phyloP scores from a whole-genome alignment of 2,113 vertebrate genomes.

The Scomber colias region DNA sequence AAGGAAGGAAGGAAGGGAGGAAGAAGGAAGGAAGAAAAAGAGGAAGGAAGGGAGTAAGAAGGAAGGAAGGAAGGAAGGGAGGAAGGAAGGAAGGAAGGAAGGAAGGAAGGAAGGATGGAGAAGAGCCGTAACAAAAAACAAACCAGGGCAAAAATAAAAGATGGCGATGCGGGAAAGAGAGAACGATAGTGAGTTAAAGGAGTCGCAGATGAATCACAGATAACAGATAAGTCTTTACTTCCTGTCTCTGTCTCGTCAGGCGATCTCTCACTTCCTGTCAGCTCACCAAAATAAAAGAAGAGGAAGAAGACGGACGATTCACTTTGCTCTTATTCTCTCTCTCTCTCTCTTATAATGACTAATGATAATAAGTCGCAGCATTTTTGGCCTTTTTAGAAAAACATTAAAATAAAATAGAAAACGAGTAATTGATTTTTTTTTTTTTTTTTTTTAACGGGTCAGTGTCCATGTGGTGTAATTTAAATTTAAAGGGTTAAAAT shows the following conservation, averaged over 20 bases:
- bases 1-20: too few relatives aligned
- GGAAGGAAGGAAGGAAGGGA: neutral
- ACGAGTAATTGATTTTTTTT: too few relatives aligned
- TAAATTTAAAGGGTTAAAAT: too few relatives aligned
- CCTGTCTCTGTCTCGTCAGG: slow-evolving; percentile 55
- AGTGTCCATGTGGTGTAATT: too few relatives aligned
- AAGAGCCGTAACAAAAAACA: slow-evolving; percentile 5
- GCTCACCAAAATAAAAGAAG: neutral
- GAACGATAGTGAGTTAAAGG: slow-evolving; percentile 68
- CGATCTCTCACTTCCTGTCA: slow-evolving; percentile 16
- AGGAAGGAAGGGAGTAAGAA: neutral
- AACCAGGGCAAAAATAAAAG: slow-evolving; percentile 24
- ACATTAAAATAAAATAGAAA: too few relatives aligned
- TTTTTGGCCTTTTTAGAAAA: too few relatives aligned
- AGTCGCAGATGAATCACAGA: slow-evolving; percentile 31
- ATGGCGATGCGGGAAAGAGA: slow-evolving; percentile 46
- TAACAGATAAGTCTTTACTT: slow-evolving; percentile 38
- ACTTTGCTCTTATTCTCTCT: neutral
- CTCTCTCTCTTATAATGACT: too few relatives aligned
- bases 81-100: slow-evolving; percentile 70
- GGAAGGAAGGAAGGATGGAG: slow-evolving; percentile 8
- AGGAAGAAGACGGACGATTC: neutral
- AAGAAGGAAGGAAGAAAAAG: neutral
- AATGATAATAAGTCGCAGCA: too few relatives aligned
- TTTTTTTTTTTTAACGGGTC: too few relatives aligned